These are phyloP conservation scores for Neomonachus schauinslandi DNA, from an alignment of 2,113 vertebrate species.

Conservation along the genomic window DNA sequence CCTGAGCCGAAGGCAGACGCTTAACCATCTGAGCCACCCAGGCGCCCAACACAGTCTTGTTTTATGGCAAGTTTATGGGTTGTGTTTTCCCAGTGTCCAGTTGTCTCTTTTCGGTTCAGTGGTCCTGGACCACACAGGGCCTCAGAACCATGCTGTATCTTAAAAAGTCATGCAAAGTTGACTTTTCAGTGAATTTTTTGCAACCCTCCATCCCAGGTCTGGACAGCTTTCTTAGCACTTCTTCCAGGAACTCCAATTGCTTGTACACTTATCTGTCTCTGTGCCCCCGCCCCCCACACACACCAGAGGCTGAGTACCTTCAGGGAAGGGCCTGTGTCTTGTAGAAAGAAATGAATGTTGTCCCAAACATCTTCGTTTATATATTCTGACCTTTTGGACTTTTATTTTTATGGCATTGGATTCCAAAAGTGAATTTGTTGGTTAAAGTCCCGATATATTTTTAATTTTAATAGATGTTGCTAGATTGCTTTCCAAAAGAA, in stretches of 20 bases:
- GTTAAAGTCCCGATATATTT: background rate
- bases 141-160: background rate
- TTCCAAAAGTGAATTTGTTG: conserved; percentile 21
- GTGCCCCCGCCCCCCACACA: too few species aligned
- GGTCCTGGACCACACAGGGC: background rate
- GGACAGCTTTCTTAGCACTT: background rate
- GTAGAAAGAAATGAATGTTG: background rate
- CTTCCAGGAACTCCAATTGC: background rate
- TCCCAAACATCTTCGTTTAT: background rate
- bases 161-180: background rate
- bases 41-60: background rate
- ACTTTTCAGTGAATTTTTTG: background rate
- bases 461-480: background rate
- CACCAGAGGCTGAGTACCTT: background rate
- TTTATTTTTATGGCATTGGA: background rate
- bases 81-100: background rate
- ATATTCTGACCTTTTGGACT: background rate
- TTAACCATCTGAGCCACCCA: too few species aligned
- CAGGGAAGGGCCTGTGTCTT: background rate
- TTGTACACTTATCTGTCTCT: background rate
- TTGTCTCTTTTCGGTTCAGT: background rate
- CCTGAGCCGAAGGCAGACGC: too few species aligned
- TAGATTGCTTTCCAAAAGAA: conserved; percentile 20
- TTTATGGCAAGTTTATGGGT: background rate
- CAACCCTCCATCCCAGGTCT: background rate